A percentile compares a stretch with the other conserved stretches of the same genome.
These are phyloP conservation scores for Monomorium pharaonis DNA, from an alignment of 1,140 invertebrate genomes.

Conservation along the genomic window DNA sequence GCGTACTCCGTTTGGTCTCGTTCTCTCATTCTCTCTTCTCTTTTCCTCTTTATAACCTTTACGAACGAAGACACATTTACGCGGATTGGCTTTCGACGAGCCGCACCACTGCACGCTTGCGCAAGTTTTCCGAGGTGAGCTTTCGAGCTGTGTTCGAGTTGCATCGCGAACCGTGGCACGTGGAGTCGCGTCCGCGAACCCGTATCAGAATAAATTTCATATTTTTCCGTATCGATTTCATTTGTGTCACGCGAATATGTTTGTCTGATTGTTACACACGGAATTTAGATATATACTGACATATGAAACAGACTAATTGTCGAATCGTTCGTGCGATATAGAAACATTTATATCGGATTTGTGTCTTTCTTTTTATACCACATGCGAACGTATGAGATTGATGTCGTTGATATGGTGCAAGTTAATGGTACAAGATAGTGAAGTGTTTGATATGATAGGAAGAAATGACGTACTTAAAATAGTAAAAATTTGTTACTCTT, in stretches of 20 bases:
- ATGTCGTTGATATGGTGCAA: neutral
- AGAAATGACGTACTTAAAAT: neutral
- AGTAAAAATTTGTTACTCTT: neutral
- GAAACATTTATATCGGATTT: too few relatives aligned
- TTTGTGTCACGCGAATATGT: neutral
- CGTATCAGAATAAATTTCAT: constrained; percentile 37
- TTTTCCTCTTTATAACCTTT: constrained; percentile 38
- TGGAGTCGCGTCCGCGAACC: constrained; percentile 66
- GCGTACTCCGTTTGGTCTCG: neutral
- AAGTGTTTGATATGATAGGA: neutral
- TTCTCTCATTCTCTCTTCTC: constrained; percentile 33
- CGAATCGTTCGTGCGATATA: neutral
- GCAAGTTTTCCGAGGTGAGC: constrained; percentile 66
- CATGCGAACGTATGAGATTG: neutral
- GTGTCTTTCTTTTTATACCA: too few relatives aligned
- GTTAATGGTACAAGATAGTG: neutral
- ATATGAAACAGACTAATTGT: neutral
- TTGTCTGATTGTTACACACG: too few relatives aligned
- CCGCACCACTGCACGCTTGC: constrained; percentile 69
- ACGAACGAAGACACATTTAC: constrained; percentile 34
- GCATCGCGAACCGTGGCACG: constrained; percentile 69
- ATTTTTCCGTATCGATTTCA: constrained; percentile 22
- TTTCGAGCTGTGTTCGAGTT: constrained; percentile 71
- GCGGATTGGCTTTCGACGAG: constrained; percentile 68
- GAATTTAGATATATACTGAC: neutral